Base-by-base conservation (phyloP, 2,888 invertebrate genomes). In the Trissolcus brochymenae region DNA sequence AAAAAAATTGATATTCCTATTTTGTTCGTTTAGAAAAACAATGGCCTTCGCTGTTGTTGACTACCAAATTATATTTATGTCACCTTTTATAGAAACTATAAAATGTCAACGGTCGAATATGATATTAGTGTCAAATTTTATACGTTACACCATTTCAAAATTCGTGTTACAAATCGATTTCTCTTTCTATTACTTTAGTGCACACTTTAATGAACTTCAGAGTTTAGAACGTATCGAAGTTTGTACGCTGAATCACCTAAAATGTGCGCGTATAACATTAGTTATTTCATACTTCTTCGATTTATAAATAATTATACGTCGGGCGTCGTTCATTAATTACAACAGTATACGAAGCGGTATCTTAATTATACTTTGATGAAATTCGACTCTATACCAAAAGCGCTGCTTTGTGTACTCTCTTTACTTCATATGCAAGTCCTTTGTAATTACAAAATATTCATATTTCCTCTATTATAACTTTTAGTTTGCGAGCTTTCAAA, bases 281-380 rank as follows among this genome's bases (percentile, higher is more conserved):
- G 56, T 59, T 40, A 55, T 41, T 60, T 65, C 54, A 60, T 76
- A 50, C 61, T 76, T 72, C 72, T 76, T 72, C 70, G 76, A 71
- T 71, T 67, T 72, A 67, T 72, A 72, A 76, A 67, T 62, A 76
- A 76, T 72, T 67, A 72, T 50, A 77, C 72, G 65, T 40, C 43
- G 60, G 59, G 29, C 62, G 71, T 46, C 41, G 60, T 64, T 64
- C 67, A 71, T 61, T 50, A 66, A 71, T 66, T 61, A 61, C 76
- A 72, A 72, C 50, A 62, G 72, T 72, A 72, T 71, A 53, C 40
- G 61, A 61, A 57, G 57, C 21, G 61, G 72, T 72, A 67, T 72
- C 71, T 66, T 76, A 66, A 76, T 72, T 76, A 71, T 67, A 72
- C 57, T 76, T 61, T 67, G 51, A 76, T 71, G 76, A 76, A 76